These are phyloP conservation scores for Stichopus chloronotus DNA, from an alignment of 35 echinoderm and acorn worm species.

Conservation along the genomic window DNA sequence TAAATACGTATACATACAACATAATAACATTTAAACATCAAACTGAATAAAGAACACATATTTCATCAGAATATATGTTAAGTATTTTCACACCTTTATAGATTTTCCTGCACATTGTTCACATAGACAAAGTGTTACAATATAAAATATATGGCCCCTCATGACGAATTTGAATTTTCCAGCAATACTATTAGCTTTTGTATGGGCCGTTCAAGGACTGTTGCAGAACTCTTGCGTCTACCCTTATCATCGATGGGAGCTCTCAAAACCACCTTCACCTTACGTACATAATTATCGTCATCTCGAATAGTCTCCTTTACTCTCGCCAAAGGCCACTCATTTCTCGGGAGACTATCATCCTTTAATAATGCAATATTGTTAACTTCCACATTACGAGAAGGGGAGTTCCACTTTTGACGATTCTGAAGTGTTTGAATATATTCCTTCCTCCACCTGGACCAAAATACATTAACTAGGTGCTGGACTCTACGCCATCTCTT, in stretches of 20 bases:
- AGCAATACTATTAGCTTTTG: slow-evolving; percentile 71
- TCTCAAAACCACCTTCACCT: slow-evolving; percentile 46
- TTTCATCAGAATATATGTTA: too few relatives aligned
- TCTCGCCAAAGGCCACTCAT: slow-evolving; percentile 57
- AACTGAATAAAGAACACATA: neutral
- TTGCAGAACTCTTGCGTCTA: neutral
- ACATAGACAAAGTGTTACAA: neutral
- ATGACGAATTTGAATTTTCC: slow-evolving; percentile 11
- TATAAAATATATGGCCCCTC: neutral
- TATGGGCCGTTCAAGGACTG: slow-evolving; percentile 58
- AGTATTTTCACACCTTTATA: too few relatives aligned
- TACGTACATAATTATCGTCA: slow-evolving; percentile 53
- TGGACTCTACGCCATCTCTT: slow-evolving; percentile 58
- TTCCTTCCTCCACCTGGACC: slow-evolving; percentile 70
- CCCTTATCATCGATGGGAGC: slow-evolving; percentile 36
- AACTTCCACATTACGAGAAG: slow-evolving; percentile 42
- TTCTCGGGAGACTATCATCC: slow-evolving; percentile 51
- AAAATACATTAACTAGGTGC: slow-evolving; percentile 52
- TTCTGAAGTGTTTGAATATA: slow-evolving; percentile 65
- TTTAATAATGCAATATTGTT: slow-evolving; percentile 60
- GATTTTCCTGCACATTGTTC: too few relatives aligned
- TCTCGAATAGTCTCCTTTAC: slow-evolving; percentile 40
- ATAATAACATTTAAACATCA: neutral
- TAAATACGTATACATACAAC: neutral
- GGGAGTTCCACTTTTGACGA: slow-evolving; percentile 56